Percentiles rank a stretch among this genome's conserved stretches.
These are phyloP conservation scores for Anoncus sp. DNA, from an alignment of 2,888 invertebrate genomes.

Conservation along the genomic window DNA sequence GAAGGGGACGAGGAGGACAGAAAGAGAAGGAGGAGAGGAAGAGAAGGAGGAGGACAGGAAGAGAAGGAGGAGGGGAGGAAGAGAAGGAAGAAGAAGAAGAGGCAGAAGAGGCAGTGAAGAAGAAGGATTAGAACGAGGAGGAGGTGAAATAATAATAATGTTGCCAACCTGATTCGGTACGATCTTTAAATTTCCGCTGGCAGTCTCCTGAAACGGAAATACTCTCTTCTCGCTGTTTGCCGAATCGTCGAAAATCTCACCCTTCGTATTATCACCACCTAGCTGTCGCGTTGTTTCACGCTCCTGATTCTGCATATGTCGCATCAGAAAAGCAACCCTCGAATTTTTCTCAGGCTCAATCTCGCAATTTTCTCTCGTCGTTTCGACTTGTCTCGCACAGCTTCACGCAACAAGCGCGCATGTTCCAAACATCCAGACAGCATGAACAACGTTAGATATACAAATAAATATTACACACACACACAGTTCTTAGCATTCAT, in stretches of 20 bases:
- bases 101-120: neutral
- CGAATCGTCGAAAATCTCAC: slow-evolving; percentile 57
- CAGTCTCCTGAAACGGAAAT: slow-evolving; percentile 88
- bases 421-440: neutral
- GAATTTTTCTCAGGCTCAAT: slow-evolving; percentile 31
- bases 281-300: slow-evolving; percentile 55
- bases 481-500: neutral
- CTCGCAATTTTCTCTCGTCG: slow-evolving; percentile 23
- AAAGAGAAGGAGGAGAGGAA: no score
- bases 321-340: slow-evolving; percentile 67
- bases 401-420: neutral
- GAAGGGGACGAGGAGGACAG: no score
- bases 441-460: no score
- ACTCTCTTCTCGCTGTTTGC: slow-evolving; percentile 68
- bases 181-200: slow-evolving; percentile 89
- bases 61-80: neutral
- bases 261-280: neutral
- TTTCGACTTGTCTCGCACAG: slow-evolving; percentile 42
- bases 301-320: slow-evolving; percentile 70
- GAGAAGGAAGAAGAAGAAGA: neutral
- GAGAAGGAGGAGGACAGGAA: no score
- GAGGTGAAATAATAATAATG: neutral
- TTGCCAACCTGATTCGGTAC: slow-evolving; percentile 87
- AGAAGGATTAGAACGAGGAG: slow-evolving; percentile 6
- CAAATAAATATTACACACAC: no score